Base-by-base conservation (phyloP, 2,888 invertebrate genomes). In the Drosophila mimica region DNA sequence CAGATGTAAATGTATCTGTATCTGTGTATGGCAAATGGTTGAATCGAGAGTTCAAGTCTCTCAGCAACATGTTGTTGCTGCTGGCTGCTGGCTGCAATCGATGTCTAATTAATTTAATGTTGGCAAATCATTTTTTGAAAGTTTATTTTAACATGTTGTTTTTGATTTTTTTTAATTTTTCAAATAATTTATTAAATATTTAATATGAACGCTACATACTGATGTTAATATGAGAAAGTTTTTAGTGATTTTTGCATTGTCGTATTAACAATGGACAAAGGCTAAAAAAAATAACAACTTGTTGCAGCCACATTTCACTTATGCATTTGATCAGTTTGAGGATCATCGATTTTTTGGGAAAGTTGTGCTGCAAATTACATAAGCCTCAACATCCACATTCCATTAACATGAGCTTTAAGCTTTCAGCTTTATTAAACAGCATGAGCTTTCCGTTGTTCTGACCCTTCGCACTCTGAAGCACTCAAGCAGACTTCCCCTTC, bases 401-500 rank as follows among this genome's bases (percentile, higher is more conserved):
- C 4, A 25, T 15, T 20, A 8, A 15, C 0, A 4, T 15, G 25
- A 25, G 46, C 46, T 46, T 46, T 25, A 46, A 15, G 46, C 46
- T 46, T 2, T 4, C 46, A 8, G 15, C 25, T 28, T 15, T 46
- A 25, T 15, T 15, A 46, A 46, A 8, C 15, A 25, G 0, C 15
- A 34, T 58, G 54, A 49, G 54, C 62, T 48, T 61, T 13, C 52
- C 11, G 4, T n/a, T 17, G 34, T 11, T 31, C 43, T n/a, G 57
- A 64, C 74, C 74, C 83, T 80, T 76, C 53, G 46, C 43, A 66
- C 51, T 46, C 4, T 15, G 63, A 70, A 25, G 71, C 84, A 85
- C 70, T 81, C 61, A 87, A 89, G 84, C 84, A 85, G 43, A 89
- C 82, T 83, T 85, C 84, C 84, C 81, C 68, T 84, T 81, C 81